Evolutionary conservation across 2,797 vertebrate genomes (phyloP), one percentile per base, ranked within the genome.

Genomic region (Diplodus puntazzo): DNA sequence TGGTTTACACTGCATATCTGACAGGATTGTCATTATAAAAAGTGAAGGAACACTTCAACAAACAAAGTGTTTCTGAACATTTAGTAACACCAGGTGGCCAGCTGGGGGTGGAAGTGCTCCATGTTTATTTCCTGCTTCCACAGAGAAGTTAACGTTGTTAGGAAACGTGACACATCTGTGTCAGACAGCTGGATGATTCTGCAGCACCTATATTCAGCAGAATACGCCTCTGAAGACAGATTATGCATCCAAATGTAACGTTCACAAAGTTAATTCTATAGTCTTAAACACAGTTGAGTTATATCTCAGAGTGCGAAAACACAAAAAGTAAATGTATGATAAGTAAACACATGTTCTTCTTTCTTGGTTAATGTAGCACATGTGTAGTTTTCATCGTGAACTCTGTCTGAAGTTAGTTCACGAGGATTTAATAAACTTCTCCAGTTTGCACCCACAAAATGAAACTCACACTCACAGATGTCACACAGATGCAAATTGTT

Each of bases 101-200:
- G 71, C 0, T 62, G 90, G 85, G 65, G 92, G 85, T 23, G 67
- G 12, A 64, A 81, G 52, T 65, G 82, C 45, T 76, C 79, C 75
- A 76, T 27, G 53, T 2, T 23, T 57, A 46, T 68, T 54, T 69
- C 1, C 48, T 53, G 1, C 16, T 23, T 20, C 10, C 4, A 46
- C 42, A 57, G 3, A 49, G 13, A 34, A 58, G 59, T 34, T 45
- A 2, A 54, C 5, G 5, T 20, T 45, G 21, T 42, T 5, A 13
- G 6, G 16, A 52, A 34, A 45, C 14, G 14, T 65, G 14, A 30
- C 12, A 9, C 2, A 45, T 63, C 1, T 39, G 46, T 46, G 46
- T 46, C 12, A 39, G 34, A 39, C 34, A 59, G 6, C 39, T 52
- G n/a, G 16, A 42, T 6, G 27, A 59, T 46, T 48, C 50, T 77